These are phyloP conservation scores for Dynastes maya DNA, from an alignment of 2,888 invertebrate species.

Conservation along the genomic window DNA sequence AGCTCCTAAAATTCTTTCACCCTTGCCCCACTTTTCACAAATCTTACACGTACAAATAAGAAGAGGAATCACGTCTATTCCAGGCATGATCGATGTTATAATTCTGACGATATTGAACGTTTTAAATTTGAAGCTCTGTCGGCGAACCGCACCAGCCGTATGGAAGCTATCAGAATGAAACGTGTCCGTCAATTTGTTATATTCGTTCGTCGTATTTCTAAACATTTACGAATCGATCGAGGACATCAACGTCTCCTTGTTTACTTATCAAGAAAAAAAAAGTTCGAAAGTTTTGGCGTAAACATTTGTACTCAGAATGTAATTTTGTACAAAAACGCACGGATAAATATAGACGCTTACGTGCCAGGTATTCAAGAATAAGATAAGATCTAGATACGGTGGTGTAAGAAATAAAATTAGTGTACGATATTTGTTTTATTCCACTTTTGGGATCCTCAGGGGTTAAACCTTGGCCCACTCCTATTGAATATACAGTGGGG, in stretches of 20 bases:
- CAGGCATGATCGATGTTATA: not conserved
- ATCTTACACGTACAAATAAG: not conserved
- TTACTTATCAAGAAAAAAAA: not conserved
- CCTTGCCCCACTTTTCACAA: too few species aligned
- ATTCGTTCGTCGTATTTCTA: constrained; percentile 5
- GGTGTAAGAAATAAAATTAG: not conserved
- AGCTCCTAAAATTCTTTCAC: too few species aligned
- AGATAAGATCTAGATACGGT: not conserved
- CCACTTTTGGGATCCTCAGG: too few species aligned
- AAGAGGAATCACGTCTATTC: not conserved
- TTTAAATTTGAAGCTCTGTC: not conserved
- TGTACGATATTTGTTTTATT: too few species aligned
- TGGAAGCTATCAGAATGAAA: not conserved
- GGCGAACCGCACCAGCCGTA: not conserved
- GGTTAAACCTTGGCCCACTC: too few species aligned
- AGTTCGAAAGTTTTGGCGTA: not conserved
- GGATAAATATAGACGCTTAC: not conserved
- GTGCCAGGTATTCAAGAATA: not conserved
- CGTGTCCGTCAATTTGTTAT: not conserved
- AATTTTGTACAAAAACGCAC: not conserved
- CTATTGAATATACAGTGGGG: too few species aligned
- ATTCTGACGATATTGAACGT: not conserved
- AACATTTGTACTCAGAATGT: not conserved
- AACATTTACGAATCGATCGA: constrained; percentile 7
- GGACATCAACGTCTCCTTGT: not conserved